Percentiles rank a stretch among this genome's conserved stretches.
Conservation (phyloP, 2,888 invertebrate genomes). For the Yponomeuta plumbellus region DNA sequence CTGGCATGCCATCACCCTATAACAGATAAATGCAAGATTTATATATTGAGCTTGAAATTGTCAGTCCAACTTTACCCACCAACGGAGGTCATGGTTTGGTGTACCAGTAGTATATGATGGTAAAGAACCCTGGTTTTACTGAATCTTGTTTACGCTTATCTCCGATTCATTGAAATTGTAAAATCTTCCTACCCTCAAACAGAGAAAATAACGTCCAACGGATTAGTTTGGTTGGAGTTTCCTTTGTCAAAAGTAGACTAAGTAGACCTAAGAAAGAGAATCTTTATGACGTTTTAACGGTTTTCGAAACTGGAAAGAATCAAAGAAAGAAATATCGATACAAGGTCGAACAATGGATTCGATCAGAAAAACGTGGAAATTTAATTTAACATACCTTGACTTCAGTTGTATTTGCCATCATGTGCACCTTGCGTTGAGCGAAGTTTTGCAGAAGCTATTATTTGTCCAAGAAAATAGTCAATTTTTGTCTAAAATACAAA, state of each 20-base stretch:
- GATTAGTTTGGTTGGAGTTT: no score
- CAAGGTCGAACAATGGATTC: constrained; percentile 58
- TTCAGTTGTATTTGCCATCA: constrained; percentile 55
- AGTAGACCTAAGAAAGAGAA: no score
- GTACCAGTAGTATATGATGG: no score
- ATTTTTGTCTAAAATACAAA: not conserved
- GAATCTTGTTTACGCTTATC: no score
- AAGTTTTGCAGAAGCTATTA: not conserved
- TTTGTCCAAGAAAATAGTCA: not conserved
- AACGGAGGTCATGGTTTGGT: no score
- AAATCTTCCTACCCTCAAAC: no score
- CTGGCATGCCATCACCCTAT: constrained; percentile 56
- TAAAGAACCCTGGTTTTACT: no score
- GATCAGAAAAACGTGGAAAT: constrained; percentile 19
- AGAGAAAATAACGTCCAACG: no score
- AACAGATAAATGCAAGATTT: not conserved
- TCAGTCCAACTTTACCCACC: no score
- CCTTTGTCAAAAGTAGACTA: no score
- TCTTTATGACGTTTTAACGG: not conserved
- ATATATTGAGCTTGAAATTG: not conserved
- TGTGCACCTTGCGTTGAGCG: constrained; percentile 13
- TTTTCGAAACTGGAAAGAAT: not conserved
- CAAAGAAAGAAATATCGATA: constrained; percentile 29
- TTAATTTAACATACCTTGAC: constrained; percentile 46
- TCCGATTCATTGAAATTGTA: no score